A percentile compares a stretch with the other conserved stretches of the same genome.
phyloP scores from a whole-genome alignment of 2,797 vertebrate genomes.

The Heterohyrax brucei region DNA sequence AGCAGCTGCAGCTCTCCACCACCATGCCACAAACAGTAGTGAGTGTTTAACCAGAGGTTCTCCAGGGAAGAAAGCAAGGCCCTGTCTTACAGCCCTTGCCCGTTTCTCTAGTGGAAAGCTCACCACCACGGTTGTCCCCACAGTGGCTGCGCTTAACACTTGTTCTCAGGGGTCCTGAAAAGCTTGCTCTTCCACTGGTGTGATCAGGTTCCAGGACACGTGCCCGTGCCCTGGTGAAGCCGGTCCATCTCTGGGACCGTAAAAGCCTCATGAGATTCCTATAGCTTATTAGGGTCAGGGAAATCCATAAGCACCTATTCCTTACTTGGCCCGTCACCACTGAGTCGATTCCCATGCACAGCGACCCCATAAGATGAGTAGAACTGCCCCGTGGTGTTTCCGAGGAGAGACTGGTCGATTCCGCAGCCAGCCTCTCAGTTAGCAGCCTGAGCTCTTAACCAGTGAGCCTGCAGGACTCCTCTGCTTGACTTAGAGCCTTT shows the following conservation, averaged over 20 bases:
- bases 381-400: no score
- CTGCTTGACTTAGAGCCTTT: not conserved
- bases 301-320: not conserved
- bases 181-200: not conserved
- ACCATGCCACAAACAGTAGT: not conserved
- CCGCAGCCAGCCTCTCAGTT: no score
- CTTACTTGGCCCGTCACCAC: not conserved
- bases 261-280: not conserved
- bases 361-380: no score
- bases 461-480: no score
- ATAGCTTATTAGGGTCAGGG: not conserved
- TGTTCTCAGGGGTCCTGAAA: not conserved
- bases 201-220: not conserved
- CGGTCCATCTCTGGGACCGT: not conserved
- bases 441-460: no score
- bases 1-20: no score
- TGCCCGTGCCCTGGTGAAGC: accelerated
- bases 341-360: no score
- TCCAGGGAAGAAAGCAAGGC: not conserved
- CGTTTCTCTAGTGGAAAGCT: not conserved
- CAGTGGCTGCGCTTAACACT: not conserved
- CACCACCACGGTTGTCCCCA: not conserved
- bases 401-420: no score
- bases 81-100: not conserved
- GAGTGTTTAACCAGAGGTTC: not conserved